A percentile compares a stretch with the other conserved stretches of the same genome.
Evolutionary conservation across 2,797 vertebrate genomes (phyloP).

Genomic region (Apogon talboti): DNA sequence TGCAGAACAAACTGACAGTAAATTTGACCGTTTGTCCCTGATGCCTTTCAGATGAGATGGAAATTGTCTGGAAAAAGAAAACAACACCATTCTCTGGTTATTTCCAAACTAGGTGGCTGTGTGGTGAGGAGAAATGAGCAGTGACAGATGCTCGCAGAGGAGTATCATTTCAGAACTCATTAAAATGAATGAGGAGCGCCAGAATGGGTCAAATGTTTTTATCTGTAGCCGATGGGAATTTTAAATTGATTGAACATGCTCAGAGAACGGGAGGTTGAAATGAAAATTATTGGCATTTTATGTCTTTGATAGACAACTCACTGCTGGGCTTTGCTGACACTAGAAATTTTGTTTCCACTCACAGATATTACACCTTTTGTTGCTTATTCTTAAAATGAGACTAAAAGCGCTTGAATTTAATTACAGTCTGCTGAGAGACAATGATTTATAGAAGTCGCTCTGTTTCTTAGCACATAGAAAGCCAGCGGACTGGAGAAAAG

Average conservation of each 20-base stretch:
- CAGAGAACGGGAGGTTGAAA: conserved; percentile 54
- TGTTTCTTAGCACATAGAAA: conserved; percentile 6
- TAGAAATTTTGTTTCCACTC: conserved; percentile 46
- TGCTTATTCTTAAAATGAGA: conserved; percentile 37
- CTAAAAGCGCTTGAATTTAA: conserved; percentile 37
- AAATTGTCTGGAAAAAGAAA: conserved; percentile 42
- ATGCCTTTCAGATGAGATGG: conserved; percentile 52
- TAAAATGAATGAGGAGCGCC: conserved; percentile 77
- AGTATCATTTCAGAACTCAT: conserved; percentile 67
- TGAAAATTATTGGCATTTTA: conserved; percentile 61
- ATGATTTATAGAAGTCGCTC: conserved; percentile 11
- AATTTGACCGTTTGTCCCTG: conserved; percentile 19
- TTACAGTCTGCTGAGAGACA: conserved; percentile 8
- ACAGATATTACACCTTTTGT: conserved; percentile 39
- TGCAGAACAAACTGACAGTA: conserved; percentile 37
- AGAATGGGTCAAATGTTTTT: conserved; percentile 71
- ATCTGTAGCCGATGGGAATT: conserved; percentile 65
- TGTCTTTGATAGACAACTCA: conserved; percentile 49
- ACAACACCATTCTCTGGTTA: not conserved
- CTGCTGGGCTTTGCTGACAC: conserved; percentile 41
- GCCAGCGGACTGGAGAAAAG: not conserved
- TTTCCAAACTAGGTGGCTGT: conserved; percentile 46
- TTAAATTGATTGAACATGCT: conserved; percentile 73
- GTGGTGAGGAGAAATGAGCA: conserved; percentile 50
- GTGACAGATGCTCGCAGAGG: conserved; percentile 65